Percentiles rank a stretch among this genome's conserved stretches.
These are phyloP conservation scores for Halcyon malimbica DNA, from an alignment of 2,113 vertebrate species.

Conservation along the genomic window DNA sequence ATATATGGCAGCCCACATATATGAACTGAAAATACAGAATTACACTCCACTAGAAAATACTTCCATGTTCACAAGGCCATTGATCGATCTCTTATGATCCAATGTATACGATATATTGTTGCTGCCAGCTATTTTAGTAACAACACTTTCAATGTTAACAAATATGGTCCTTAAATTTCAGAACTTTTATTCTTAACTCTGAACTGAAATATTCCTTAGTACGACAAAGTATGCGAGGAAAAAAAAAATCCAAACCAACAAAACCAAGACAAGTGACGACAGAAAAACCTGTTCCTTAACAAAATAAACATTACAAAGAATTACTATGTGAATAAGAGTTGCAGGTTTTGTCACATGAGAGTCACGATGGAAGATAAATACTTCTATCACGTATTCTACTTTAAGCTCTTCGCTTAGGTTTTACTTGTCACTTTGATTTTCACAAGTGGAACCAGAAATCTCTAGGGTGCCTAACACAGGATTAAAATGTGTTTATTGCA, in stretches of 20 bases:
- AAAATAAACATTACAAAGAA: neutral
- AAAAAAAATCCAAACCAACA: too few relatives aligned
- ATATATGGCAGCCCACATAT: too few relatives aligned
- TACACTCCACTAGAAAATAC: neutral
- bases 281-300: neutral
- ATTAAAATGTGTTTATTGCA: neutral
- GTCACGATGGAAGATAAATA: neutral
- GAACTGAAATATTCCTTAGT: neutral
- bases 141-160: neutral
- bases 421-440: neutral
- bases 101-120: neutral
- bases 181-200: neutral
- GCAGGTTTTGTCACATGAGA: neutral
- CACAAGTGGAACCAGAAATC: neutral
- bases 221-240: accelerated
- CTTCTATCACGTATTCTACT: neutral
- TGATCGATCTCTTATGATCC: neutral
- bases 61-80: neutral
- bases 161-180: neutral
- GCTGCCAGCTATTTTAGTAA: neutral
- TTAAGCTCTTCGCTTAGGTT: neutral
- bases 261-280: neutral
- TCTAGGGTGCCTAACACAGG: neutral
- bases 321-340: neutral
- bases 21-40: neutral